Evolutionary conservation across 2,888 invertebrate species (phyloP), one percentile per base, ranked within the genome.

Genomic region (Globia sparganii): DNA sequence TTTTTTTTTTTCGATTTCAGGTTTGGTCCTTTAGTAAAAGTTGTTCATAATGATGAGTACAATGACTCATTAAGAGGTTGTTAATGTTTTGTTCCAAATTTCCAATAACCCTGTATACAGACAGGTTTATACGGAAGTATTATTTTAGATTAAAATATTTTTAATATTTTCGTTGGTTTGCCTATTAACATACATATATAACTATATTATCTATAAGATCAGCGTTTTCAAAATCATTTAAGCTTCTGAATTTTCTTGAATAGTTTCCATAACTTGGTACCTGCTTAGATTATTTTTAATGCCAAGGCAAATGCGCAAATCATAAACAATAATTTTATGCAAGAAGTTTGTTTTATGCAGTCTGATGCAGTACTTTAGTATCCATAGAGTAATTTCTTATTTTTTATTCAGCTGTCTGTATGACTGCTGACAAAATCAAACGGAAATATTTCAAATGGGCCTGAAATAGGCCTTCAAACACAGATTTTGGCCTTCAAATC

Each of bases 231-330:
- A 59, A 43, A 21, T 13, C 28, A 15, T 28, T 64, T 8, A 18
- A 56, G 25, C 25, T 43, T 56, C 8, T 28, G 11, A 67, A 68
- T 58, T 53, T 34, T 68, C 28, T 18, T n/a, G 11, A 74, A 68
- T 64, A 69, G 28, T 75, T 59, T 37, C 0, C 9, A 25, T 31
- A 28, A 31, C 43, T 66, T 53, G 4, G n/a, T 67, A 25, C 6
- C 18, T 64, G 21, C 25, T 15, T 25, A n/a, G 31, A 66, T 25
- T 21, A 43, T 34, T 61, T 61, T 66, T 25, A 69, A 69, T 56
- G 70, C 59, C 75, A 75, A 61, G 53, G 66, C 18, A 40, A 72
- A 66, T 65, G 65, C 56, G 56, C 53, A 69, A 80, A 46, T 49
- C 66, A 62, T 66, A 67, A 70, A 78, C 31, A 62, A 56, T 66